Base-by-base conservation (phyloP, 92 coral and sea anemone species). In the Porites evermanni region DNA sequence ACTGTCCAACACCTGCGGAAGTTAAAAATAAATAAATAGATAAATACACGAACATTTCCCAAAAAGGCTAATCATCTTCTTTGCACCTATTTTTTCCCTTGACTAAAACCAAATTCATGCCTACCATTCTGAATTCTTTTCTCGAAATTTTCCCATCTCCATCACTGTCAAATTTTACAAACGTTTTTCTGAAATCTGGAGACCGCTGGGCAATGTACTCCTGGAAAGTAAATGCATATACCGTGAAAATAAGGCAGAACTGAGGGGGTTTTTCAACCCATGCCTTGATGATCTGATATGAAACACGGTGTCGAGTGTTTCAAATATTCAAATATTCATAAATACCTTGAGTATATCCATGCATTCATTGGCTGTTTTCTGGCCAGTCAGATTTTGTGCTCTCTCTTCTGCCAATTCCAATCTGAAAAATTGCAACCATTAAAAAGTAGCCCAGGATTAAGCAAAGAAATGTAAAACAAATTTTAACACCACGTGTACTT, bases 121-220 rank as follows among this genome's bases (percentile, higher is more conserved):
- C 70, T 58, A 93, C 99, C 95, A 90, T 58, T 63, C 96, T 90
- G 83, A 96, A 96, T 79, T 96, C 99, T 72, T 91, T 93, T 65
- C 96, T 89, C 29, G 99, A 96, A 81, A 96, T 90, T 79, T 95
- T 95, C 52, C 99, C 99, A 83, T 96, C 99, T 16, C 96, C 92
- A 88, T 96, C 94, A 64, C 89, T 66, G 86, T 95, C 96, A 80
- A 96, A 96, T 72, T 88, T 96, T 53, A 96, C 93, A 89, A 96
- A 96, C 54, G 98, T 96, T 85, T 96, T 96, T 19, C 98, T 80
- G 38, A 96, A 91, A 85, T 96, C 96, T 38, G 99, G 89, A 8
- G 99, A 96, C 79, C 96, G 87, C 72, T 94, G 99, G 20, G 95
- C 85, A 26, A 96, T 92, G 92, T 96, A 92, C 75, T 96, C 98